These are phyloP conservation scores for Aphis gossypii DNA, from an alignment of 1,140 invertebrate genomes.

Conservation along the genomic window DNA sequence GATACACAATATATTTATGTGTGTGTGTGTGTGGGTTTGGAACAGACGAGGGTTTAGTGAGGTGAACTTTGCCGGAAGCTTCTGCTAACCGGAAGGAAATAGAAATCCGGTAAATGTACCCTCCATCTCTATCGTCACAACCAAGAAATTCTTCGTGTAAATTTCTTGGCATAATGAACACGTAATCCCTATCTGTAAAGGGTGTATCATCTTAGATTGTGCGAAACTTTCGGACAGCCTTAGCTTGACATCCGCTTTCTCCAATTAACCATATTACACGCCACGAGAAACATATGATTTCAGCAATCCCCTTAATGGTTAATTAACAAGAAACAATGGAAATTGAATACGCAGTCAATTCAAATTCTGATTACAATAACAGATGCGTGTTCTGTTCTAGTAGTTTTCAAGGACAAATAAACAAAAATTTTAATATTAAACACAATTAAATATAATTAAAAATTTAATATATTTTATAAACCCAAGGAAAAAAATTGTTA, in stretches of 20 bases:
- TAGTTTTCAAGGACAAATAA: not conserved
- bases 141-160: constrained; percentile 46
- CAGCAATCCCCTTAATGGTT: constrained; percentile 2
- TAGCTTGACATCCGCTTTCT: constrained; percentile 13
- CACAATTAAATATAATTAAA: not conserved
- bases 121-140: not conserved
- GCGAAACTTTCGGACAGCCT: constrained; percentile 35
- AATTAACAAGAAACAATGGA: constrained; percentile 17
- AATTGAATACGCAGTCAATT: not conserved
- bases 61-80: constrained; percentile 31
- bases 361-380: not conserved
- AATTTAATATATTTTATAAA: not conserved
- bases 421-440: not conserved
- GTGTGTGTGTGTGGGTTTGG: not conserved
- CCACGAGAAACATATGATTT: constrained; percentile 48
- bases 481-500: not conserved
- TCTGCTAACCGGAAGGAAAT: constrained; percentile 41
- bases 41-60: constrained; percentile 44
- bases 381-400: not conserved
- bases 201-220: constrained; percentile 32
- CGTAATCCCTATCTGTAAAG: constrained; percentile 21
- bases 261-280: constrained; percentile 45
- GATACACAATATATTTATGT: constrained; percentile 51
- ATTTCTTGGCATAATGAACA: constrained; percentile 42
- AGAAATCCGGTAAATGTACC: constrained; percentile 18